These are phyloP conservation scores for Ellobius talpinus DNA, from an alignment of 2,113 vertebrate genomes.

Conservation along the genomic window DNA sequence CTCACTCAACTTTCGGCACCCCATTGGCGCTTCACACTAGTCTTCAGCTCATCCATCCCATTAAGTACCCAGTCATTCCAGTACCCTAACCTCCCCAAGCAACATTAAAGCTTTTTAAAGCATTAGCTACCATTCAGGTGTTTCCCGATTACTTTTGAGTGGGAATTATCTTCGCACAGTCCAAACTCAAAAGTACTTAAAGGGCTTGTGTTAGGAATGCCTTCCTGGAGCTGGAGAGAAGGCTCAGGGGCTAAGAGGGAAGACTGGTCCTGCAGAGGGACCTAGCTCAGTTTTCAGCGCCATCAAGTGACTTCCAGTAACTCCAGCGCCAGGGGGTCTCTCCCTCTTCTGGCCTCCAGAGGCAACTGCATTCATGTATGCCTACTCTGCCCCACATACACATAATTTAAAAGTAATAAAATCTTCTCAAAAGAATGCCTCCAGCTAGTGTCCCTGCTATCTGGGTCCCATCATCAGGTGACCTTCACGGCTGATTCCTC, in stretches of 20 bases:
- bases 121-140: background rate
- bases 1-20: background rate
- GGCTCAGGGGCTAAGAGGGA: background rate
- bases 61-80: background rate
- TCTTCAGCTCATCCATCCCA: background rate
- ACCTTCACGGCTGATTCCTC: background rate
- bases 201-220: background rate
- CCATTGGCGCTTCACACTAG: background rate
- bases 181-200: background rate
- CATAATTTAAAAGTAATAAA: background rate
- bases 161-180: background rate
- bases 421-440: background rate
- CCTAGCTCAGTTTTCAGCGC: background rate
- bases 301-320: background rate
- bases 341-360: background rate
- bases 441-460: background rate
- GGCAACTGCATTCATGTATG: background rate
- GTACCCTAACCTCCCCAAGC: background rate
- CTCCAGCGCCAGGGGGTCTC: background rate
- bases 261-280: background rate
- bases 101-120: background rate
- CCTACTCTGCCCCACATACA: background rate
- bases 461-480: background rate
- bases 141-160: background rate
- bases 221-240: background rate